Percentiles rank a stretch among this genome's conserved stretches.
These are phyloP conservation scores for Zophobas atratus DNA, from an alignment of 1,140 invertebrate genomes.

Conservation along the genomic window DNA sequence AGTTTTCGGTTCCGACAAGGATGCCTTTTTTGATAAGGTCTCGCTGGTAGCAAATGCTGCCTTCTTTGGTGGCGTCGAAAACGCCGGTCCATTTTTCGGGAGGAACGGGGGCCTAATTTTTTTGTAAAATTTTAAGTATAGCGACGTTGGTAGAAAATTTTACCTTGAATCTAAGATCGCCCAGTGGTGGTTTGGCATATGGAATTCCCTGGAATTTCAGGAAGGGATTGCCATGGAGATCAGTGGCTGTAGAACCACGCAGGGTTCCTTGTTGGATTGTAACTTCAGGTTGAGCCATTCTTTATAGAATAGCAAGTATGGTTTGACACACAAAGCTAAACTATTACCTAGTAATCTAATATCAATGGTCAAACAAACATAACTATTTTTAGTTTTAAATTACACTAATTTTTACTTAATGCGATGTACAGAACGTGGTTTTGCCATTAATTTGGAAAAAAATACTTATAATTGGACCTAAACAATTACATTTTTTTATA, in stretches of 20 bases:
- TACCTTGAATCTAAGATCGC: conserved; percentile 19
- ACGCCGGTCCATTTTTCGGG: conserved; percentile 71
- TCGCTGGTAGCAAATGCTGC: conserved; percentile 71
- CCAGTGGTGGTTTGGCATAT: conserved; percentile 19
- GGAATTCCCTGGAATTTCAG: conserved; percentile 68
- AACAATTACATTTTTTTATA: too few relatives aligned
- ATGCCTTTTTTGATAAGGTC: conserved; percentile 48
- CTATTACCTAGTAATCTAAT: too few relatives aligned
- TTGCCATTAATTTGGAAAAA: too few relatives aligned
- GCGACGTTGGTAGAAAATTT: not conserved
- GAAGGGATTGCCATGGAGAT: conserved; percentile 55
- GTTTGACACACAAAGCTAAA: too few relatives aligned
- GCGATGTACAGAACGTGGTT: too few relatives aligned
- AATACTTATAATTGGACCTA: too few relatives aligned
- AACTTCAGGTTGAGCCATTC: conserved; percentile 5
- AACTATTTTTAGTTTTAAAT: too few relatives aligned
- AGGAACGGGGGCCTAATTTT: conserved; percentile 71
- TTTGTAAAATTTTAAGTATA: not conserved
- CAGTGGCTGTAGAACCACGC: not conserved
- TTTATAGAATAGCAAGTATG: not conserved
- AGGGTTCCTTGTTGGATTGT: conserved; percentile 12
- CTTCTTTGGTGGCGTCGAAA: conserved; percentile 71
- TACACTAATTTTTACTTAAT: too few relatives aligned
- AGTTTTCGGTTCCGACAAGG: conserved; percentile 78
- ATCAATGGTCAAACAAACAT: too few relatives aligned